Evolutionary conservation across 2,888 invertebrate species (phyloP), one percentile per base, ranked within the genome.

Genomic region (Cremastobaeus sp.): DNA sequence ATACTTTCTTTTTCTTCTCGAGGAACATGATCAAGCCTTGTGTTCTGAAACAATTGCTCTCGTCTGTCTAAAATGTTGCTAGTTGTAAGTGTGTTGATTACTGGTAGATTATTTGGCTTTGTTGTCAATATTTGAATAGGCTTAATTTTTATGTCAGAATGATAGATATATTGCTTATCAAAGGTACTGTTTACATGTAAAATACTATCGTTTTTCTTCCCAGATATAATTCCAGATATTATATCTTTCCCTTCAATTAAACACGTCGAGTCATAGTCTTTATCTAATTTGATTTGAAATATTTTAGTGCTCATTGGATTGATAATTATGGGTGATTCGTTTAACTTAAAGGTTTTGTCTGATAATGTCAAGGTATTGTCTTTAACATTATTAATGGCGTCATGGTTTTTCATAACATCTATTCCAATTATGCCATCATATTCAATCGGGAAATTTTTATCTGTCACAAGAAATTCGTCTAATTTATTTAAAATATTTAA

Each of bases 351-450:
- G 1, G 14, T 3, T 3, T 5, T 1, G 11, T 11, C 28, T 12
- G 45, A 28, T 14, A 45, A 45, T 14, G 12, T 14, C 14, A 45
- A 14, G 8, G 25, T 45, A 8, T 14, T 8, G 3, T 45, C 28
- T 28, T 45, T 45, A 3, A 45, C 11, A 28, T 45, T 45, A 14
- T 45, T 6, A 11, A 45, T 45, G 6, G 45, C 45, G 8, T 45
- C 14, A 45, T 45, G 45, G 8, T 28, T 28, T 45, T 28, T 25
- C 45, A 45, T 45, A 1, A 45, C 6, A 28, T 45, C 45, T 28
- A 25, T 25, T 14, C 45, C 45, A 8, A 45, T 14, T 11, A 45
- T 45, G 1, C 28, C 45, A 14, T 45, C 45, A 14, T 45, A 45
- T 14, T 25, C 45, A 28, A 45, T 28, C 1, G 25, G 45, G 28